These are phyloP conservation scores for Drosophila pegasa DNA, from an alignment of 2,888 invertebrate genomes.

Conservation along the genomic window DNA sequence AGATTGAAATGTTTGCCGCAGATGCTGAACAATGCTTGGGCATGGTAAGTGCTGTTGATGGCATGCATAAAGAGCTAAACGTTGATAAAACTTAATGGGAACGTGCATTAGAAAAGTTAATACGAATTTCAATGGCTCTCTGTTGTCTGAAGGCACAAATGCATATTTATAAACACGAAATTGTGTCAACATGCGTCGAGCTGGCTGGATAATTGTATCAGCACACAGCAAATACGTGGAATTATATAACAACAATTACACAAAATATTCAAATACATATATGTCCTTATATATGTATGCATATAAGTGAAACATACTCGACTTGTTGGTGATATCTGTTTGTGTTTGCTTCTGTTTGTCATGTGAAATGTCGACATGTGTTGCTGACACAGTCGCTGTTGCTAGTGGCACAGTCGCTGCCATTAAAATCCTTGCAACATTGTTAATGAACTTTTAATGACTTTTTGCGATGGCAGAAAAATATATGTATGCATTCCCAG, in stretches of 20 bases:
- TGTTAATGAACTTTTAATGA: constrained; percentile 83
- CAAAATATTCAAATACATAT: background rate
- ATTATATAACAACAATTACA: constrained; percentile 15
- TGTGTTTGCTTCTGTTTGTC: constrained; percentile 50
- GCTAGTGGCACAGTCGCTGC: constrained; percentile 43
- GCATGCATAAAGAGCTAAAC: background rate
- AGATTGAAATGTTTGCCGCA: constrained; percentile 23
- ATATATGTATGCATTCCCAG: constrained; percentile 24
- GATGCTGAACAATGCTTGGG: constrained; percentile 16
- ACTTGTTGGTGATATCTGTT: constrained; percentile 39
- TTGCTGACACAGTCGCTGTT: constrained; percentile 48
- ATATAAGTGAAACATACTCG: constrained; percentile 7
- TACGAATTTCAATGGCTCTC: background rate
- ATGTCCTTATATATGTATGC: background rate
- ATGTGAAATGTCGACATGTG: constrained; percentile 71
- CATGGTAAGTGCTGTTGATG: constrained; percentile 12
- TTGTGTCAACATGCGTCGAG: constrained; percentile 20
- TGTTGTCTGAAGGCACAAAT: background rate
- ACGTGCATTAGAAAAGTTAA: background rate
- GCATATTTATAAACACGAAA: background rate
- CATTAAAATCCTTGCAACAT: constrained; percentile 77
- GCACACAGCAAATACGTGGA: constrained; percentile 52
- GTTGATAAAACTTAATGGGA: constrained; percentile 4
- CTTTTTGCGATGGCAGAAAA: constrained; percentile 64
- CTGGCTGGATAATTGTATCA: constrained; percentile 69